Evolutionary conservation across 2,888 invertebrate species (phyloP).

Genomic region (Spisula subtruncata): DNA sequence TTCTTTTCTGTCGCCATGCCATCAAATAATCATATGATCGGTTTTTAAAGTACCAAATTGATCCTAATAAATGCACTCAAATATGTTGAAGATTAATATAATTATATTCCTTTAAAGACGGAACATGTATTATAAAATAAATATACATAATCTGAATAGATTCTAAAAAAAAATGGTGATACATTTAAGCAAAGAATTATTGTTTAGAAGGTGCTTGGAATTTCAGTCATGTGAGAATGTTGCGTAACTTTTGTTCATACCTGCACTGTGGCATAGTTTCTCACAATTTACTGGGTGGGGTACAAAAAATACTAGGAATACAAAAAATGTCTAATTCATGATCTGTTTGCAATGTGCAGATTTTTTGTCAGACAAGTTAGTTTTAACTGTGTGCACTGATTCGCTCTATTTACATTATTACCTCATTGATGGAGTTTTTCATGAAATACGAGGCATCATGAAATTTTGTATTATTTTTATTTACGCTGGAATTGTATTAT

Average conservation of each 20-base stretch:
- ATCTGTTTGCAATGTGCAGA: neutral
- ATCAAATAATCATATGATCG: neutral
- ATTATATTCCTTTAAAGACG: too few relatives aligned
- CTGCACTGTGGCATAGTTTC: neutral
- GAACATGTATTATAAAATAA: too few relatives aligned
- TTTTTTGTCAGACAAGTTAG: neutral
- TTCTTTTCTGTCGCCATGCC: neutral
- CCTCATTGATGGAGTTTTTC: neutral
- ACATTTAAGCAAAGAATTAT: neutral
- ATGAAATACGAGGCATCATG: neutral
- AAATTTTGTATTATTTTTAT: neutral
- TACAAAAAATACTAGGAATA: neutral
- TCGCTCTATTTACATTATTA: neutral
- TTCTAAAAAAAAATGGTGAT: too few relatives aligned
- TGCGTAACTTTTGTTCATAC: too few relatives aligned
- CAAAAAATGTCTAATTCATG: neutral
- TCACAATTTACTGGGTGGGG: slow-evolving; percentile 6
- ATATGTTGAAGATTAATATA: too few relatives aligned
- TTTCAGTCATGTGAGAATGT: neutral
- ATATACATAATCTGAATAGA: too few relatives aligned
- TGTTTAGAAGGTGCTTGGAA: neutral
- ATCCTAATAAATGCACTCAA: neutral
- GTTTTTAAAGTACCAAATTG: neutral
- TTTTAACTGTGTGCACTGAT: neutral
- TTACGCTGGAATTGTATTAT: neutral